Conservation (phyloP, 2,888 invertebrate genomes). For the Amiota minor region DNA sequence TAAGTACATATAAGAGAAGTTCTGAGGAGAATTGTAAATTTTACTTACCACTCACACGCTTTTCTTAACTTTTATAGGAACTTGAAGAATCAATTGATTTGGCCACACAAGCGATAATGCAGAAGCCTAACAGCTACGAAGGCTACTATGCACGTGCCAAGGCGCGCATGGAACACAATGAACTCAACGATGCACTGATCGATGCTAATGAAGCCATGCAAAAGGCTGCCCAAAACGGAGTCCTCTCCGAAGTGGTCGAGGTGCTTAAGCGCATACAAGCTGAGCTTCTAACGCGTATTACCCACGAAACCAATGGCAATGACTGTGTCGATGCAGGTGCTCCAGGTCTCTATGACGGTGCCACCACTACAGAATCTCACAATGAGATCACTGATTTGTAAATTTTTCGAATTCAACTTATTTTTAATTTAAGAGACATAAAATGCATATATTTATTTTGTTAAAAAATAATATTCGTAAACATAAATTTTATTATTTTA, state of each 20-base stretch:
- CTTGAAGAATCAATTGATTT: slow-evolving; percentile 89
- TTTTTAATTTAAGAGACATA: slow-evolving; percentile 35
- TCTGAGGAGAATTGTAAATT: not conserved
- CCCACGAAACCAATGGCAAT: slow-evolving; percentile 30
- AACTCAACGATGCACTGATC: slow-evolving; percentile 82
- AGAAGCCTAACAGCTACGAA: slow-evolving; percentile 91
- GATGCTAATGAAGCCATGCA: slow-evolving; percentile 86
- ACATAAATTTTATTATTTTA: slow-evolving; percentile 44
- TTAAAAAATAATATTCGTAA: slow-evolving; percentile 29
- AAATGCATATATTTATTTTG: slow-evolving; percentile 30
- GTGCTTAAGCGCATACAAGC: slow-evolving; percentile 70
- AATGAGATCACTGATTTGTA: slow-evolving; percentile 72
- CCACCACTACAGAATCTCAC: slow-evolving; percentile 60
- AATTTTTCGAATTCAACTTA: slow-evolving; percentile 49
- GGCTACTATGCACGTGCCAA: slow-evolving; percentile 93
- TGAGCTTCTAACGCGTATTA: slow-evolving; percentile 68
- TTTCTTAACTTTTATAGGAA: slow-evolving; percentile 77
- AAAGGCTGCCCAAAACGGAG: slow-evolving; percentile 69
- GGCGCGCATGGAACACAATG: slow-evolving; percentile 85
- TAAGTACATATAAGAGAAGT: slow-evolving; percentile 75
- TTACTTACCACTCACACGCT: not conserved
- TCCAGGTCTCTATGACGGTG: slow-evolving; percentile 37
- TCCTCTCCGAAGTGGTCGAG: slow-evolving; percentile 69
- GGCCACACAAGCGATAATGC: slow-evolving; percentile 87
- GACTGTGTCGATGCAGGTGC: slow-evolving; percentile 13